Base-by-base conservation (phyloP, 2,113 vertebrate genomes). In the Fukomys damarensis region DNA sequence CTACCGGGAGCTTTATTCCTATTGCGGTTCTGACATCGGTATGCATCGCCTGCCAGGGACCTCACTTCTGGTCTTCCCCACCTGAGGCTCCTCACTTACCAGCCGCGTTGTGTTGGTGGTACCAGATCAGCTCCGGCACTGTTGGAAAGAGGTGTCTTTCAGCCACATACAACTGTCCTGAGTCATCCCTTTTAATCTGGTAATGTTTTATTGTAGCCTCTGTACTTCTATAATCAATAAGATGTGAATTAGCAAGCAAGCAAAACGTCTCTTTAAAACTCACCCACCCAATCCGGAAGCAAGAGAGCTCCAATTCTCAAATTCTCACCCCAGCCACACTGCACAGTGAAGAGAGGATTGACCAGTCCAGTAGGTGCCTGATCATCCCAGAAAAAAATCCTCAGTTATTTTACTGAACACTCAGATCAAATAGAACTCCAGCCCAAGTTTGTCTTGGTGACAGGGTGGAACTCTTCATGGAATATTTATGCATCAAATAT, bases 51-150 rank as follows among this genome's bases (percentile, higher is more conserved):
- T 9, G 5, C 20, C 54, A 20, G n/a, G 32, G 38, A 5, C 63
- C 10, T 11, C 38, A 32, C 35, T 52, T 13, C n/a, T n/a, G 10
- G 13, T 0, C 54, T 26, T 19, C 43, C 58, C 28, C 0, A 13
- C 26, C 11, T 4, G 22, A 68, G 30, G 52, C 28, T 14, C 43
- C 35, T 14, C 43, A 65, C 61, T 97, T 98, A 99, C 99, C 99
- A 86, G 99, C 99, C 13, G 99, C 99, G 3, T 99, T 99, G 98
- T 99, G 99, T 84, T 99, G 98, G 91, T 99, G 99, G 97, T 99
- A 99, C 82, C 98, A 92, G 0, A 99, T 98, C 82, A 99, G 94
- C 0, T 99, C 99, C 16, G 99, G 99, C 41, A 99, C 96, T 10
- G 99, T 98, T 68, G 32, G 97, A 93, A 99, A 99, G 32, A 98